phyloP scores from a whole-genome alignment of 2,888 invertebrate species.

The Leptothorax acervorum region DNA sequence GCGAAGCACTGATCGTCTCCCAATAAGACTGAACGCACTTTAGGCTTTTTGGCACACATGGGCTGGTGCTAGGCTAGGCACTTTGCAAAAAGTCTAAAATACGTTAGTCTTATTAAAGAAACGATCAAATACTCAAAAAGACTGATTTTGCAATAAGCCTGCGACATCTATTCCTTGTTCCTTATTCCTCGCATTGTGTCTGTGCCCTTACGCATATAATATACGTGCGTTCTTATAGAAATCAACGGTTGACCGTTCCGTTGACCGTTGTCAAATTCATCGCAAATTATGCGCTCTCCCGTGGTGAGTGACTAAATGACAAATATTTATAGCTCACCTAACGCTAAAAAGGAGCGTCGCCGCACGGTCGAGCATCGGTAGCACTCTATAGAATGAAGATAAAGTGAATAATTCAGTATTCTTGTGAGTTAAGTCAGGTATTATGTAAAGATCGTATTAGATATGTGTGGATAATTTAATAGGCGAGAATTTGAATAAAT shows the following conservation, averaged over 20 bases:
- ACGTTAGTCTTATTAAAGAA: no score
- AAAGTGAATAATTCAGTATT: slow-evolving; percentile 15
- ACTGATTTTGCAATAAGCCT: no score
- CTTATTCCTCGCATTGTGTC: no score
- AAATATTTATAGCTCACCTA: neutral
- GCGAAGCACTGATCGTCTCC: no score
- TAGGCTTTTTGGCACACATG: no score
- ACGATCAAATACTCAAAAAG: no score
- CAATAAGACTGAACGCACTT: no score
- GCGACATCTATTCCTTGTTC: no score
- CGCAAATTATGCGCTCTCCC: neutral
- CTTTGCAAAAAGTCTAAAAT: no score
- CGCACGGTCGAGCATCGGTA: neutral
- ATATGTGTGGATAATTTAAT: slow-evolving; percentile 12
- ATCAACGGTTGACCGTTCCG: slow-evolving; percentile 13
- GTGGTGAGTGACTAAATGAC: neutral
- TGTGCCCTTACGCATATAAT: slow-evolving; percentile 24
- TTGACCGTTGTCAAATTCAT: neutral
- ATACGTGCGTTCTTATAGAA: neutral
- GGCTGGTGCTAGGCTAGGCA: no score
- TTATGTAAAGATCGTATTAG: neutral
- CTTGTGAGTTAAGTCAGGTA: neutral
- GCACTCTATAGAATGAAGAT: neutral
- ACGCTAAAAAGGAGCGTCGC: neutral
- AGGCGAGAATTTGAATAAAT: neutral